phyloP scores from a whole-genome alignment of 2,113 vertebrate genomes.

The Malurus alboscapulatus region DNA sequence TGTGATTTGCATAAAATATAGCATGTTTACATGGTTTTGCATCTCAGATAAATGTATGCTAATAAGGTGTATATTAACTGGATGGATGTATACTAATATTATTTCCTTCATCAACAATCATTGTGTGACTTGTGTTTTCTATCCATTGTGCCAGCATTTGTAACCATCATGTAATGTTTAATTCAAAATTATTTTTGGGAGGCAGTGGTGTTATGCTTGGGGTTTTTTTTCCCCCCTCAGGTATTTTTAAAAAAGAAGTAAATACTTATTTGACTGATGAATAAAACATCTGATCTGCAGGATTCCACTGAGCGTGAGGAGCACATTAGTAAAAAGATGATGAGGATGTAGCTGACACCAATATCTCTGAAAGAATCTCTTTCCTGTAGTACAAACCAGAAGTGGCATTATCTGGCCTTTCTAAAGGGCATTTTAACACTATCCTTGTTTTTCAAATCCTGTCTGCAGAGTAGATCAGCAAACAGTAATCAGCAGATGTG shows the following conservation, averaged over 20 bases:
- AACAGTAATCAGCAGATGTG: slow-evolving; percentile 30
- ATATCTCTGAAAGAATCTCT: background rate
- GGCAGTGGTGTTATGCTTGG: background rate
- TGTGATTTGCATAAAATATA: background rate
- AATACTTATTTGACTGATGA: background rate
- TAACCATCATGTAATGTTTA: background rate
- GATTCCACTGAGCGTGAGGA: background rate
- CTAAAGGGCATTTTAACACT: slow-evolving; percentile 46
- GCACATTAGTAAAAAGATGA: background rate
- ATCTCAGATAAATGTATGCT: slow-evolving; percentile 11
- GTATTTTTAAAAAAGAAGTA: background rate
- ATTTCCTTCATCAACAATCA: background rate
- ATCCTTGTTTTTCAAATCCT: background rate
- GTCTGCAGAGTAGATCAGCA: background rate
- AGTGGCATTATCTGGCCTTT: slow-evolving; percentile 54
- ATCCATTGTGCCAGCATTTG: background rate
- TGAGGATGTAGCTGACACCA: background rate
- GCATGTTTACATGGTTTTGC: background rate
- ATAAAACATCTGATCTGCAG: background rate
- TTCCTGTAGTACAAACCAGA: background rate
- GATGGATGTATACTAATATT: background rate
- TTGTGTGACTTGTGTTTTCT: background rate
- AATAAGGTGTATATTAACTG: slow-evolving; percentile 23
- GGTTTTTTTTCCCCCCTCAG: background rate
- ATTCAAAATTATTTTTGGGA: background rate